Evolutionary conservation across 2,888 invertebrate genomes (phyloP), one percentile per base, ranked within the genome.

Genomic region (Rhodophaea formosa): DNA sequence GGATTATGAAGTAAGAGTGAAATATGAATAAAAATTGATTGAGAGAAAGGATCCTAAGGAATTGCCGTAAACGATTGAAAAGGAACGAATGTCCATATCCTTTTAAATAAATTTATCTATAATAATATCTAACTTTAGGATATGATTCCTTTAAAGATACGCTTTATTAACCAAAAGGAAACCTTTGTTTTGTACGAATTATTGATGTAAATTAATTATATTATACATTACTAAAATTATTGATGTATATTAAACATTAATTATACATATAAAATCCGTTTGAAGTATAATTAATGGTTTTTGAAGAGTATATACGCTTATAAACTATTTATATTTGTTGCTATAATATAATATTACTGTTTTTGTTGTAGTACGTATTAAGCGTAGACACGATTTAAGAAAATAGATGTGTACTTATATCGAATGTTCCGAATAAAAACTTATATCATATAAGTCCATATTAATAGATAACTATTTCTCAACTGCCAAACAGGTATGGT

Each of bases 81-180:
- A 60, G 55, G 62, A 73, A 70, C 72, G 69, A 79, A 74, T 75
- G 77, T 79, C 77, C 80, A 80, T 80, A 79, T 80, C 80, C 67
- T 74, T 72, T 73, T 65, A 66, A 67, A 71, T 65, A 63, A 59
- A 60, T 47, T 16, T 58, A 62, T 53, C 60, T 17, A n/a, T n/a
- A 58, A 58, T 56, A 59, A 23, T 58, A 49, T 47, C 14, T 55
- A 62, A 62, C 64, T 53, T 64, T 66, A 64, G 68, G 67, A 64
- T 65, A 72, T 59, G 63, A 72, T 75, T 75, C 76, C 75, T 77
- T 76, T 75, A 58, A 66, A 67, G 68, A 80, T 82, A 72, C 82
- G 83, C 83, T 84, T 84, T 82, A 82, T 72, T 67, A 69, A 72
- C 54, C 53, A 65, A 61, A 69, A 64, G 39, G 49, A 47, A 61